Evolutionary conservation across 1,140 invertebrate genomes (phyloP), one percentile per base, ranked within the genome.

Genomic region (Pygmarrhopalites habei): DNA sequence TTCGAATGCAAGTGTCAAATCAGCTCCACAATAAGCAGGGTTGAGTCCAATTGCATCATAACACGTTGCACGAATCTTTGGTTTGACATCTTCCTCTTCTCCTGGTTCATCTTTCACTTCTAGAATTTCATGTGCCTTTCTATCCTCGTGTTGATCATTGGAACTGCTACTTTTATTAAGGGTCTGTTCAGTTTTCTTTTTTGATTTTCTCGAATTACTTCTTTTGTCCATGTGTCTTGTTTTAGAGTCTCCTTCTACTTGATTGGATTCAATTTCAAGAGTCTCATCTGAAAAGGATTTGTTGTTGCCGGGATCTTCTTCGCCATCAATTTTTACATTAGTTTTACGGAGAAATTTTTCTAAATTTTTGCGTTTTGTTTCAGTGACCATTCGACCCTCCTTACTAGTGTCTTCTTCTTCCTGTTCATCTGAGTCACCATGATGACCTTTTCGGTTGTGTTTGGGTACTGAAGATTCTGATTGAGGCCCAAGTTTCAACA

Each of bases 31-130:
- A 78, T 83, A 90, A 15, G 86, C 72, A 0, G 95, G 94, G 77
- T 96, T 96, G 28, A 94, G 80, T 43, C 82, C 80, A 43, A 81
- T 77, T 0, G 88, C 83, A 78, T 89, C 83, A 74, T 92, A 93
- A 3, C 74, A 73, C 15, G 67, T 73, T 25, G 32, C 32, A 41
- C 23, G 58, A 21, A 71, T 57, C 49, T 75, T 70, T 44, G 72
- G 62, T 61, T 76, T 72, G 19, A 72, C 55, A 2, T 60, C 21
- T 14, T 44, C 62, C 55, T 7, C 53, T 21, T 28, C 64, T 39
- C 39, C 44, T 10, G 25, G 58, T 59, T 14, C n/a, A 51, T 66
- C 68, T 43, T n/a, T 35, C 23, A 23, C 29, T 41, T 7, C 44
- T 4, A 47, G 7, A 47, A 35, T 15, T 35, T 35, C 32, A 7